Evolutionary conservation across 2,888 invertebrate genomes (phyloP).

Genomic region (Salticus scenicus): DNA sequence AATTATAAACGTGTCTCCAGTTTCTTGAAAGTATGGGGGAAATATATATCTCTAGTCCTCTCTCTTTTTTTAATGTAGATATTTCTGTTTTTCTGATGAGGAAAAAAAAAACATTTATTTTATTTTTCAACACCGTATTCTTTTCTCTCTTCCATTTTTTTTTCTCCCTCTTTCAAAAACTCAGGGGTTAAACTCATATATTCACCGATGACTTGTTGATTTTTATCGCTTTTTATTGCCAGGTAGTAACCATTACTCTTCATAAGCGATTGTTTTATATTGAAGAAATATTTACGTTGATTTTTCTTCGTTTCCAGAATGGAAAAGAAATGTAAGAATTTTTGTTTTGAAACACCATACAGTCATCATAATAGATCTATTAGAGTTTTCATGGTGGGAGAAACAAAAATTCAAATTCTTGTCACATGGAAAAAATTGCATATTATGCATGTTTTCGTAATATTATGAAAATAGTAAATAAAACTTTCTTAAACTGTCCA

Average conservation of each 20-base stretch:
- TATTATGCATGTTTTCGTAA: too few relatives aligned
- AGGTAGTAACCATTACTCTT: constrained; percentile 43
- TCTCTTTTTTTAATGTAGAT: constrained; percentile 13
- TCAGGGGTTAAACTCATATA: constrained; percentile 29
- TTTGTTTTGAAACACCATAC: too few relatives aligned
- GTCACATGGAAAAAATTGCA: too few relatives aligned
- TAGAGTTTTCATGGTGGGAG: too few relatives aligned
- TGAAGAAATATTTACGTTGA: too few relatives aligned
- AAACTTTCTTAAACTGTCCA: too few relatives aligned
- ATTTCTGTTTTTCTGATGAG: not conserved
- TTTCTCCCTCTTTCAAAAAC: constrained; percentile 24
- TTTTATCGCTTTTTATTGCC: constrained; percentile 47
- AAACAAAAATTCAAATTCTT: too few relatives aligned
- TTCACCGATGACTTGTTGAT: constrained; percentile 40
- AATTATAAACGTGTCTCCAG: constrained; percentile 61
- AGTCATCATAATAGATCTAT: too few relatives aligned
- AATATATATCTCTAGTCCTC: constrained; percentile 4
- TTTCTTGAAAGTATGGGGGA: constrained; percentile 20
- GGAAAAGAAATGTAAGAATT: too few relatives aligned
- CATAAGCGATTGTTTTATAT: constrained; percentile 28
- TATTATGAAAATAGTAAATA: too few relatives aligned
- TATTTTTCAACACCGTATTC: not conserved
- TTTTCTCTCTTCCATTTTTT: too few relatives aligned
- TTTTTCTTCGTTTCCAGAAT: too few relatives aligned
- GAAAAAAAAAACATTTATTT: constrained; percentile 1